These are phyloP conservation scores for Clupea harengus DNA, from an alignment of 2,113 vertebrate species.

Conservation along the genomic window DNA sequence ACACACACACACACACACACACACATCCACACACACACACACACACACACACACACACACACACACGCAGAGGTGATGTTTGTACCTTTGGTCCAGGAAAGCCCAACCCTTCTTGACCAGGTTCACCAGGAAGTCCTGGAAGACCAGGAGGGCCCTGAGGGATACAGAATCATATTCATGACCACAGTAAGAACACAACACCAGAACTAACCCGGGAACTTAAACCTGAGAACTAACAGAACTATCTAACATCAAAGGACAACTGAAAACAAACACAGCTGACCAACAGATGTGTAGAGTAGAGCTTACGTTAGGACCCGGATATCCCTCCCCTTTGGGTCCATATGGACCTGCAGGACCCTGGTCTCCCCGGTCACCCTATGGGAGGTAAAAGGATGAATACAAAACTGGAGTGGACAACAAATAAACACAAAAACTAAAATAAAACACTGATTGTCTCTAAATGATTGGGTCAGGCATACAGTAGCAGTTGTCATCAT, in stretches of 20 bases:
- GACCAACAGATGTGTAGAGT: neutral
- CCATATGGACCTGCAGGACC: slow-evolving; percentile 79
- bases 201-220: neutral
- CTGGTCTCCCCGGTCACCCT: slow-evolving; percentile 81
- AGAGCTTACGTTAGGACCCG: slow-evolving; percentile 76
- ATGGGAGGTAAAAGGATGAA: neutral
- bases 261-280: neutral
- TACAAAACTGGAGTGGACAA: neutral
- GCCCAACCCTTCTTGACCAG: slow-evolving; percentile 78
- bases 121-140: slow-evolving; percentile 80
- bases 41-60: neutral
- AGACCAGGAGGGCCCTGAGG: slow-evolving; percentile 80
- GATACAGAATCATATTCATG: neutral
- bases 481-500: neutral
- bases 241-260: neutral
- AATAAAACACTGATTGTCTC: neutral
- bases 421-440: neutral
- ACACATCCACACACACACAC: neutral
- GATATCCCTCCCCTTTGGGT: slow-evolving; percentile 84
- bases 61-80: neutral
- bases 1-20: neutral
- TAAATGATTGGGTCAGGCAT: neutral
- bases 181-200: neutral
- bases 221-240: neutral
- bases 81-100: slow-evolving; percentile 83